Evolutionary conservation across 2,888 invertebrate genomes (phyloP).

Genomic region (Elmis aenea): DNA sequence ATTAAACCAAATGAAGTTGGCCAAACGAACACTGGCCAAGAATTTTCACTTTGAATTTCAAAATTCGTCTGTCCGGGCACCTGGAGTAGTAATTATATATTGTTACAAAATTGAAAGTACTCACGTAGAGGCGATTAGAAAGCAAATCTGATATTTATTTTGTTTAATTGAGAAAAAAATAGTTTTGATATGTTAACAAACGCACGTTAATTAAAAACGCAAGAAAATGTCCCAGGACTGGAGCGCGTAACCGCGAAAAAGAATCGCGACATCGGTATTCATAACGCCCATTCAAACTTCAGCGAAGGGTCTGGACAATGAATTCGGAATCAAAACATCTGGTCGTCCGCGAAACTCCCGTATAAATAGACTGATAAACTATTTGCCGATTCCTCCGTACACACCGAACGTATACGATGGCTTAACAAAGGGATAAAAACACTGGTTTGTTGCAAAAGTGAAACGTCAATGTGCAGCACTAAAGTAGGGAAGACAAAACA

Average conservation of each 20-base stretch:
- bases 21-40: constrained; percentile 18
- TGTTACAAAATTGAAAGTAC: constrained; percentile 20
- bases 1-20: constrained; percentile 35
- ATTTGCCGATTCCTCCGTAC: constrained; percentile 1
- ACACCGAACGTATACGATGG: constrained; percentile 5
- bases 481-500: constrained; percentile 30
- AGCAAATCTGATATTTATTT: constrained; percentile 19
- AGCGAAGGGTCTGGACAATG: no score
- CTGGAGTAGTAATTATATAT: constrained; percentile 19
- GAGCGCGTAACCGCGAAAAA: no score
- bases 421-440: constrained; percentile 15
- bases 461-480: constrained; percentile 27
- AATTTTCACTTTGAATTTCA: constrained; percentile 11
- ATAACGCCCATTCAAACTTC: no score
- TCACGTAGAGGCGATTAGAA: constrained; percentile 14
- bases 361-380: no score
- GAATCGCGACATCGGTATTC: no score
- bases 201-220: no score
- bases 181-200: neutral
- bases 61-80: constrained; percentile 10
- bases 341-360: no score
- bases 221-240: no score
- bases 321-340: no score
- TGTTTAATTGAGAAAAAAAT: constrained; percentile 14
- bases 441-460: constrained; percentile 17